Percentiles rank a stretch among this genome's conserved stretches.
Evolutionary conservation across 2,113 vertebrate species (phyloP).

Genomic region (Turnix velox): DNA sequence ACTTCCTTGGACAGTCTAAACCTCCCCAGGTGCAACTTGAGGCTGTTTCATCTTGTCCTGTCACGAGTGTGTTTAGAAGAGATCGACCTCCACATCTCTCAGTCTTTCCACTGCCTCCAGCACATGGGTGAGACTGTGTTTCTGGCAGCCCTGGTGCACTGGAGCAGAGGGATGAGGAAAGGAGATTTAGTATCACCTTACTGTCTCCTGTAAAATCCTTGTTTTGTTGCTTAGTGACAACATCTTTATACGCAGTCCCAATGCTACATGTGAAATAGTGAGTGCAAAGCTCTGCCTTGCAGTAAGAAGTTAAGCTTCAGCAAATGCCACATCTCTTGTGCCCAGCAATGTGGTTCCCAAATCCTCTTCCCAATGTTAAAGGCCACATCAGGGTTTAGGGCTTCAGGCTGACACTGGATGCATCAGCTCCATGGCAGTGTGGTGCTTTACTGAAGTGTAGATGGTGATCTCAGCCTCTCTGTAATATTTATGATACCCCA

Average conservation of each 20-base stretch:
- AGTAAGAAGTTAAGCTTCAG: neutral
- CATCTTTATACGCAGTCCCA: neutral
- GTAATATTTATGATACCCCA: accelerated
- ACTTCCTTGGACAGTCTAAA: too few relatives aligned
- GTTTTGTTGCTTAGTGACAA: conserved; percentile 48
- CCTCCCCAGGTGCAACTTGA: too few relatives aligned
- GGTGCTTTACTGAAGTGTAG: neutral
- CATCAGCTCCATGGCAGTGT: accelerated
- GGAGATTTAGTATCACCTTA: neutral
- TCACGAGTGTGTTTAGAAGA: too few relatives aligned
- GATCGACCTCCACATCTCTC: too few relatives aligned
- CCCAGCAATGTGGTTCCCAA: neutral
- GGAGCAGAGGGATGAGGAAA: neutral
- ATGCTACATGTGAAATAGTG: neutral
- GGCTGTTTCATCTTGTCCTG: too few relatives aligned
- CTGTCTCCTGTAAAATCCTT: neutral
- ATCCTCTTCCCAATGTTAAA: neutral
- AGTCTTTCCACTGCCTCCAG: neutral
- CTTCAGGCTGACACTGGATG: neutral
- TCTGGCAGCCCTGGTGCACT: neutral
- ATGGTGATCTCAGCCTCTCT: neutral
- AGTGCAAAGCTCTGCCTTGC: neutral
- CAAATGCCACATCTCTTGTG: neutral
- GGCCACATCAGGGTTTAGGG: neutral
- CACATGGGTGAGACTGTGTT: neutral